Evolutionary conservation across 2,888 invertebrate species (phyloP).

Genomic region (Agonum fuliginosum): DNA sequence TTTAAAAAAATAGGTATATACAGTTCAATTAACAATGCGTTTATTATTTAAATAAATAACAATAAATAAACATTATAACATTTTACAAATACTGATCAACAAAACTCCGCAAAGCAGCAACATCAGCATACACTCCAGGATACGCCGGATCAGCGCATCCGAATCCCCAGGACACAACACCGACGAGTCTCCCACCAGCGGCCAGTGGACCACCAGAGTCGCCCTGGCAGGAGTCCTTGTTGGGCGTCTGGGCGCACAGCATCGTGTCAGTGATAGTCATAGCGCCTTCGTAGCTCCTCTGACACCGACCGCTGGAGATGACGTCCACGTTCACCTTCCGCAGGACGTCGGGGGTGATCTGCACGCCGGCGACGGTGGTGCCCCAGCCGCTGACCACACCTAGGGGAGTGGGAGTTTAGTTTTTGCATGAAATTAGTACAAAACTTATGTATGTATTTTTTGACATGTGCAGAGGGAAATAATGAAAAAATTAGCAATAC

Average conservation of each 20-base stretch:
- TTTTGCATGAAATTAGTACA: no score
- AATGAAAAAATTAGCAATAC: no score
- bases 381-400: slow-evolving; percentile 36
- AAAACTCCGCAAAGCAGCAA: background rate
- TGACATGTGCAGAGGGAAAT: no score
- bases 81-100: background rate
- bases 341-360: background rate
- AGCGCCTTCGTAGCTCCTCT: background rate
- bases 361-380: background rate
- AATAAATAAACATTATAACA: background rate
- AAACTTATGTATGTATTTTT: no score
- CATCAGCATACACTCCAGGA: slow-evolving; percentile 9
- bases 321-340: background rate
- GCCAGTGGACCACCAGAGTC: slow-evolving; percentile 20
- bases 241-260: background rate
- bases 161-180: slow-evolving; percentile 8
- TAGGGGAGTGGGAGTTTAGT: no score
- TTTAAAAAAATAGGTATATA: no score
- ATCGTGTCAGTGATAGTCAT: background rate
- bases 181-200: background rate
- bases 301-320: slow-evolving; percentile 1
- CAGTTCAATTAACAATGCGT: background rate
- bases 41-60: background rate
- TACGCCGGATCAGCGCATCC: background rate
- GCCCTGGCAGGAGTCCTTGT: background rate